Base-by-base conservation (phyloP, 1,140 invertebrate genomes). In the Goniozus legneri region DNA sequence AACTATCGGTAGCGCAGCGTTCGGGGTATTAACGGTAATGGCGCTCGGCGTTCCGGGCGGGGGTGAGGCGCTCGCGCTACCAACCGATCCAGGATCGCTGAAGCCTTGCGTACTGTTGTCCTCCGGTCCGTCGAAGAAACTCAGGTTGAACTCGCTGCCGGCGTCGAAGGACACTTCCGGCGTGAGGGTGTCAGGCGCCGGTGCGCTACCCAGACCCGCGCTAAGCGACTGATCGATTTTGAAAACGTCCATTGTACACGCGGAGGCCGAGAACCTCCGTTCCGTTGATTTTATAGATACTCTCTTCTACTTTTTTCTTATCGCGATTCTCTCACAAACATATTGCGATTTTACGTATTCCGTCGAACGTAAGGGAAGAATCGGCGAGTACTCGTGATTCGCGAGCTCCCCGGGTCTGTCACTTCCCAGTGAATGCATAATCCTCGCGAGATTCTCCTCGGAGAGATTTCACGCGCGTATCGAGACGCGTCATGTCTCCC, bases 141-240 rank as follows among this genome's bases (percentile, higher is more conserved):
- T 83, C 60, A 88, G 76, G 76, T 87, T 87, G 67, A 88, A 88
- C 66, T 87, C 86, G 41, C 82, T 81, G 67, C 84, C 84, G 58
- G 84, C 84, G 75, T 86, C 84, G 65, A 87, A 87, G 52, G 80
- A 77, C 54, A 86, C 84, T 70, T 84, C 82, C 47, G 83, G 80
- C 51, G 82, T 78, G 43, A 81, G 76, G 60, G 80, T 82, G 57
- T 83, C 80, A 57, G 77, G 77, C 50, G 77, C 74, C 63, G 79
- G 79, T 47, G 76, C 76, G 67, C 69, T 77, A 61, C 79, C 79
- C 60, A 82, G 63, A 65, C 77, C 77, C 59, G 76, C 77, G 60
- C 69, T 80, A 54, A 82, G 69, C 63, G 79, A 77, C 69, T 80
- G 80, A 63, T 83, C 80, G 63, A 83, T 79, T 76, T 83, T 81